Evolutionary conservation across 2,888 invertebrate genomes (phyloP).

Genomic region (Alsophila aescularia): DNA sequence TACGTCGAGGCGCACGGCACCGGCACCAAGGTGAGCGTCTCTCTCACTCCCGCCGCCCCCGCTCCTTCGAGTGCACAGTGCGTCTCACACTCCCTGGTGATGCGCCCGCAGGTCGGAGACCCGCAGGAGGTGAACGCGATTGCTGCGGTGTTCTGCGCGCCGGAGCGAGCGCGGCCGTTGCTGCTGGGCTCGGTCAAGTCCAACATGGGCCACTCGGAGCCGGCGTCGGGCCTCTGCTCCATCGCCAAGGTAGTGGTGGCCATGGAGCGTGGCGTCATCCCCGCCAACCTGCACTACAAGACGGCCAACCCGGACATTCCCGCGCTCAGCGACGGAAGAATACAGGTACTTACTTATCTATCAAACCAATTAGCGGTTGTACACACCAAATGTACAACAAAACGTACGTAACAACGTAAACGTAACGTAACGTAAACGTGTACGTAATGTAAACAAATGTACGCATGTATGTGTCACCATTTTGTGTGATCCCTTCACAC

Average conservation of each 20-base stretch:
- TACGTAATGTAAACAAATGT: too few relatives aligned
- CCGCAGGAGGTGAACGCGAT: slow-evolving; percentile 99
- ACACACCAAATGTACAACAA: too few relatives aligned
- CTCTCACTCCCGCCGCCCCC: background rate
- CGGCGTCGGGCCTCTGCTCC: slow-evolving; percentile 95
- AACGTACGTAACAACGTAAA: too few relatives aligned
- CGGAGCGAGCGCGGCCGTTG: slow-evolving; percentile 87
- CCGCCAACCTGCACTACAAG: slow-evolving; percentile 95
- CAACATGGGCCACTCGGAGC: slow-evolving; percentile 99
- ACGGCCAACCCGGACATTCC: slow-evolving; percentile 95
- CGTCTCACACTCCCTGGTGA: background rate
- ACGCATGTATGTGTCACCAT: too few relatives aligned
- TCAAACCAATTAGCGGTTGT: too few relatives aligned
- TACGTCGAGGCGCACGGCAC: slow-evolving; percentile 99
- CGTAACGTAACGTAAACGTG: too few relatives aligned
- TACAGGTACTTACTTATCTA: too few relatives aligned
- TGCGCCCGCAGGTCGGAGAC: slow-evolving; percentile 90
- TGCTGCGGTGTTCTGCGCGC: slow-evolving; percentile 93
- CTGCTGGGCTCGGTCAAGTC: slow-evolving; percentile 98
- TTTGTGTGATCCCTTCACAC: too few relatives aligned
- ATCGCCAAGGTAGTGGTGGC: slow-evolving; percentile 95
- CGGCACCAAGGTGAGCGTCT: slow-evolving; percentile 91
- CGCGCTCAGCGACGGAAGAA: slow-evolving; percentile 89
- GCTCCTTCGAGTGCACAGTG: background rate
- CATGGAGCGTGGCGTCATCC: slow-evolving; percentile 95